A percentile compares a stretch with the other conserved stretches of the same genome.
Evolutionary conservation across 2,888 invertebrate species (phyloP).

Genomic region (Carcina quercana): DNA sequence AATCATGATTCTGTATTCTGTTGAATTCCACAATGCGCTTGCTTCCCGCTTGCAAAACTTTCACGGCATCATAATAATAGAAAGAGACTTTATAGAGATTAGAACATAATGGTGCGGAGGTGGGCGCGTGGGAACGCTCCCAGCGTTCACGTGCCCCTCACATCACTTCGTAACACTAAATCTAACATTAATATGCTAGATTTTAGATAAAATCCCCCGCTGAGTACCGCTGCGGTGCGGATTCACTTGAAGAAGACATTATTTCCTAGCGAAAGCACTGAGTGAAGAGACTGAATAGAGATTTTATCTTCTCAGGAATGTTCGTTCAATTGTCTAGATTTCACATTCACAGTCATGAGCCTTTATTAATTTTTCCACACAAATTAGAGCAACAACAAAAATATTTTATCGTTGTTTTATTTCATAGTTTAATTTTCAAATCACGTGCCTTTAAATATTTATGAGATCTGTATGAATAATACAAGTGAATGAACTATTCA

Average conservation of each 20-base stretch:
- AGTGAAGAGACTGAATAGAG: constrained; percentile 11
- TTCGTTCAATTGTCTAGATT: constrained; percentile 16
- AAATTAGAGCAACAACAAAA: constrained; percentile 10
- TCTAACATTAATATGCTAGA: constrained; percentile 66
- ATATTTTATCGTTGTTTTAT: no score
- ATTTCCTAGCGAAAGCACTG: constrained; percentile 28
- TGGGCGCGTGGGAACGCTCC: constrained; percentile 73
- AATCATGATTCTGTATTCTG: background rate
- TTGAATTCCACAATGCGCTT: constrained; percentile 35
- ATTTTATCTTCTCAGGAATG: constrained; percentile 18
- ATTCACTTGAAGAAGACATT: constrained; percentile 37
- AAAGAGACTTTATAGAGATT: constrained; percentile 67
- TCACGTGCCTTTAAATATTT: constrained; percentile 26
- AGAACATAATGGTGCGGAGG: constrained; percentile 72
- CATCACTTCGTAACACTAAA: constrained; percentile 60
- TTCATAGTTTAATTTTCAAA: constrained; percentile 9
- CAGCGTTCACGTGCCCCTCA: constrained; percentile 66
- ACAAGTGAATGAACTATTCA: constrained; percentile 44
- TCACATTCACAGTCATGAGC: constrained; percentile 8
- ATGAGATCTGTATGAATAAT: constrained; percentile 29
- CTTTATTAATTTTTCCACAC: constrained; percentile 13
- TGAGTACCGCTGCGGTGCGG: constrained; percentile 16
- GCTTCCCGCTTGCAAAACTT: constrained; percentile 62
- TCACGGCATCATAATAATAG: constrained; percentile 67
- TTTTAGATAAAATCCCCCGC: constrained; percentile 47